Evolutionary conservation across 1,140 invertebrate genomes (phyloP), one percentile per base, ranked within the genome.

Genomic region (Papilio machaon): DNA sequence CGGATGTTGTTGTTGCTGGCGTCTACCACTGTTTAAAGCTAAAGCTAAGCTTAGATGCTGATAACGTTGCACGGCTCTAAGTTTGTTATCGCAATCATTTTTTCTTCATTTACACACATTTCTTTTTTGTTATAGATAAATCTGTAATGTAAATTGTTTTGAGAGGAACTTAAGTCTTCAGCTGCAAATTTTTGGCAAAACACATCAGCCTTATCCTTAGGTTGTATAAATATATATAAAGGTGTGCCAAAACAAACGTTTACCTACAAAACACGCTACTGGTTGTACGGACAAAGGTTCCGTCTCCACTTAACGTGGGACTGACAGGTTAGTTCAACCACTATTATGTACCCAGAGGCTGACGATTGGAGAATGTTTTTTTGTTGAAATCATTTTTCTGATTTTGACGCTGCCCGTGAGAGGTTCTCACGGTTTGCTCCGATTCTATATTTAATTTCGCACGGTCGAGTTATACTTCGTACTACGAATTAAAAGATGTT

Each of bases 311-410:
- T 92, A 94, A 94, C 93, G 91, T 94, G 93, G 93, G 93, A 84
- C 90, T 94, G 93, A 94, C 93, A 94, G 93, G 91, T 94, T 94
- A 92, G 90, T 93, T 93, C 92, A 92, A 92, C 92, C 90, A 93
- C 91, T 94, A 91, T 91, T 89, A 92, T 90, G 90, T 88, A 88
- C 88, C 92, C 89, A 86, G 88, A 82, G 90, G 92, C 92, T 84
- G 88, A 87, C 88, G 90, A 92, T 92, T 91, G 85, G 85, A 90
- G 88, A 86, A 87, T 88, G 88, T 94, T 94, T 94, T 93, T 92
- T 93, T 92, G 86, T 87, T 84, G 86, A 83, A 89, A 91, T 91
- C 90, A 89, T 91, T 93, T 93, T 91, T 92, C 88, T 89, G 82
- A 87, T 88, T 87, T 87, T 86, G 89, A 87, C 88, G 91, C 89